Evolutionary conservation across 2,797 vertebrate species (phyloP).

Genomic region (Meda fulgida): DNA sequence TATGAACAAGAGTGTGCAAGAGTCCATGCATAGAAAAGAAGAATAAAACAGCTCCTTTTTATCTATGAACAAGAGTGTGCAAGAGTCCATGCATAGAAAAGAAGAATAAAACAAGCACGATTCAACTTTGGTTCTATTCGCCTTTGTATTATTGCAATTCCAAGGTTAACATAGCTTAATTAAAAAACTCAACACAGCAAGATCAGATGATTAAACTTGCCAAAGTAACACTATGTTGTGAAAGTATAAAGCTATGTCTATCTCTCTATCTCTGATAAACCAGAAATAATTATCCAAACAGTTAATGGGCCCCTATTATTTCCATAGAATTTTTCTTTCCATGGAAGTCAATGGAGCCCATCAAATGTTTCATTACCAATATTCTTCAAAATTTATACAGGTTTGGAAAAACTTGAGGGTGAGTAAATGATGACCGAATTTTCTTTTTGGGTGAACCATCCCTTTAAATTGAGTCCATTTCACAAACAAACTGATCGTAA

Average conservation of each 20-base stretch:
- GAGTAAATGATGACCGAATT: not conserved
- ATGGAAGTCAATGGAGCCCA: too few relatives aligned
- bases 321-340: not conserved
- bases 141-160: not conserved
- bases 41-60: constrained; percentile 3
- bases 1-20: not conserved
- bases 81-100: not conserved
- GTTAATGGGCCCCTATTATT: not conserved
- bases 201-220: constrained; percentile 9
- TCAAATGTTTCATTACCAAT: not conserved
- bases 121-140: not conserved
- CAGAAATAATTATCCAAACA: not conserved
- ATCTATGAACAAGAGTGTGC: not conserved
- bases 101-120: not conserved
- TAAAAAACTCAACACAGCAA: constrained; percentile 18
- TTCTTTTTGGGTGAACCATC: not conserved
- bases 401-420: not conserved
- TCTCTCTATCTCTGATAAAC: not conserved
- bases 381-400: not conserved
- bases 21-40: not conserved
- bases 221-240: constrained; percentile 13
- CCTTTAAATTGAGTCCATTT: not conserved
- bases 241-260: not conserved
- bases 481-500: not conserved
- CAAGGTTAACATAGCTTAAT: constrained; percentile 20